These are phyloP conservation scores for Noctua janthe DNA, from an alignment of 2,888 invertebrate species.

Conservation along the genomic window DNA sequence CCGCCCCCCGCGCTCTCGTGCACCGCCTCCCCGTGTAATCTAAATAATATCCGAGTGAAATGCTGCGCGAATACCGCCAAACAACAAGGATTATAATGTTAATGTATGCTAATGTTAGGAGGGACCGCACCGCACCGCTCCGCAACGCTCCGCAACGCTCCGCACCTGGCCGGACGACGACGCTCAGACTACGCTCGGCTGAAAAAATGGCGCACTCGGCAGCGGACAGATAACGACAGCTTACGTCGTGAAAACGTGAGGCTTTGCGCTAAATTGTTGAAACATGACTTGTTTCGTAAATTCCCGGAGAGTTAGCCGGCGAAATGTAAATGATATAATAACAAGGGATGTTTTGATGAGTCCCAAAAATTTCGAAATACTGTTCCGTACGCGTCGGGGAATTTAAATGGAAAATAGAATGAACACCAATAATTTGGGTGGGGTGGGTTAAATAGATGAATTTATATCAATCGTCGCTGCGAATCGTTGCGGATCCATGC, in stretches of 20 bases:
- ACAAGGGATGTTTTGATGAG: conserved; percentile 69
- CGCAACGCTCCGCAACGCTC: not conserved
- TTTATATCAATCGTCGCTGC: conserved; percentile 7
- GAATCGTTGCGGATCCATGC: too few relatives aligned
- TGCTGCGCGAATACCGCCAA: conserved; percentile 70
- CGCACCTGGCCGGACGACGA: conserved; percentile 11
- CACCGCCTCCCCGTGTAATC: conserved; percentile 62
- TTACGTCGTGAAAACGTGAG: conserved; percentile 82
- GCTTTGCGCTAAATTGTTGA: conserved; percentile 80
- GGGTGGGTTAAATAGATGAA: conserved; percentile 18
- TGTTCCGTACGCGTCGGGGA: conserved; percentile 25
- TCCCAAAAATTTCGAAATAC: conserved; percentile 51
- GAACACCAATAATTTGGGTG: conserved; percentile 34
- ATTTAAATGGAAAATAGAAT: conserved; percentile 41
- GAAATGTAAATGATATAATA: conserved; percentile 76
- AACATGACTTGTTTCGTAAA: conserved; percentile 82
- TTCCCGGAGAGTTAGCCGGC: conserved; percentile 61
- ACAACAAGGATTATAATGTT: conserved; percentile 85
- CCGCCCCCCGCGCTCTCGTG: conserved; percentile 43
- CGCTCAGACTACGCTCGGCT: conserved; percentile 26
- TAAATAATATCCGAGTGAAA: conserved; percentile 73
- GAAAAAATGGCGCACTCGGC: conserved; percentile 67
- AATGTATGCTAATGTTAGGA: conserved; percentile 84
- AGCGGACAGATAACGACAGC: conserved; percentile 79
- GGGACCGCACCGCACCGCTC: conserved; percentile 52